Percentiles rank a stretch among this genome's conserved stretches.
These are phyloP conservation scores for Nesospiza acunhae DNA, from an alignment of 2,113 vertebrate species.

Conservation along the genomic window DNA sequence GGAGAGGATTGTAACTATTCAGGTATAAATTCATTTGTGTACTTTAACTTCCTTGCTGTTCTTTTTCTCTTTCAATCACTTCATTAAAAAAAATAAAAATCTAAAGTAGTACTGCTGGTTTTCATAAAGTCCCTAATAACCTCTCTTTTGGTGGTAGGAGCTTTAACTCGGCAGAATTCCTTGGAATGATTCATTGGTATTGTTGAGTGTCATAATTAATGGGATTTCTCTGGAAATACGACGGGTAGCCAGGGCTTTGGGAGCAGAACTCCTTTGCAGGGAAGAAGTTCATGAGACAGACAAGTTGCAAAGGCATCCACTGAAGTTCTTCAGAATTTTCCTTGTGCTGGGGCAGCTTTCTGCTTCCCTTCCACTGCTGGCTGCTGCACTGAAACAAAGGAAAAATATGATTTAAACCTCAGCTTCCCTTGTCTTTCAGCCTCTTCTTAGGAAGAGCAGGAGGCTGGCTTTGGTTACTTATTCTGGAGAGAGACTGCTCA, in stretches of 20 bases:
- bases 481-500: background rate
- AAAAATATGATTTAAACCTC: background rate
- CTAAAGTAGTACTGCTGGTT: background rate
- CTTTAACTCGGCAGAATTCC: conserved; percentile 12
- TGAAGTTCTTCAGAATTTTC: background rate
- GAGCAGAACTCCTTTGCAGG: background rate
- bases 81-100: background rate
- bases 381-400: background rate
- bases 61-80: background rate
- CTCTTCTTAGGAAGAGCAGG: background rate
- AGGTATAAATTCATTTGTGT: fast-evolving
- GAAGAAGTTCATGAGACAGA: conserved; percentile 11
- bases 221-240: background rate
- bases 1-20: background rate
- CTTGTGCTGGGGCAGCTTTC: background rate
- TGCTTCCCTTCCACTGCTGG: background rate
- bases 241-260: background rate
- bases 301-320: background rate
- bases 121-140: background rate
- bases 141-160: background rate
- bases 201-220: conserved; percentile 3
- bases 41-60: background rate
- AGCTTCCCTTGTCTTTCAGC: background rate
- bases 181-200: background rate
- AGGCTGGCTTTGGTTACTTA: background rate